Conservation (phyloP, 2,888 invertebrate species). For the Adelognathus sp. region DNA sequence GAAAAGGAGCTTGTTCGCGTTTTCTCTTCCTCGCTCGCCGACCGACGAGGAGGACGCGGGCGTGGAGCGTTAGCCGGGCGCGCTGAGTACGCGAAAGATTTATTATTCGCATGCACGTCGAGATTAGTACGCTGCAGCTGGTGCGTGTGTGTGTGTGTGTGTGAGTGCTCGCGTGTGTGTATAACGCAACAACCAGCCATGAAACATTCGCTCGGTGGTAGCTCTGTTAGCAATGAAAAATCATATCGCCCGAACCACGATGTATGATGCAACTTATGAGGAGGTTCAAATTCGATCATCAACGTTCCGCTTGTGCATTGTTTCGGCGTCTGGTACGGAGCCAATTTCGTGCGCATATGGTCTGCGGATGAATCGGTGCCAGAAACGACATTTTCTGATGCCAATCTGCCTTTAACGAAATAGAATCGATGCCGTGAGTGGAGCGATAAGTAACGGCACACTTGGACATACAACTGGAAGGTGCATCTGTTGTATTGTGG, state of each 20-base stretch:
- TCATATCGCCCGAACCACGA: background rate
- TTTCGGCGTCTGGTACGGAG: background rate
- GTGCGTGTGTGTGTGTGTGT: constrained; percentile 13
- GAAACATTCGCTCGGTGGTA: background rate
- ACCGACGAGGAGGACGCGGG: constrained; percentile 41
- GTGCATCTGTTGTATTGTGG: too few species aligned
- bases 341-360: background rate
- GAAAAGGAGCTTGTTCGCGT: constrained; percentile 29
- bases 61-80: background rate
- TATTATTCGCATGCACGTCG: constrained; percentile 55
- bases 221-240: background rate
- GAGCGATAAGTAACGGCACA: too few species aligned
- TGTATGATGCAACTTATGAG: background rate
- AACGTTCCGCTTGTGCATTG: background rate
- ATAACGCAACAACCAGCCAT: background rate
- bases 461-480: too few species aligned
- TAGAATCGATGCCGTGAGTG: too few species aligned
- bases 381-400: background rate
- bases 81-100: constrained; percentile 57
- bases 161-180: background rate
- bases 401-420: background rate
- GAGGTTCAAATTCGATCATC: background rate
- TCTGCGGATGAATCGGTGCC: background rate
- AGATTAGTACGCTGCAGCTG: constrained; percentile 56
- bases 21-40: constrained; percentile 7